Evolutionary conservation across 1,140 invertebrate genomes (phyloP), one percentile per base, ranked within the genome.

Genomic region (Chionoecetes opilio): DNA sequence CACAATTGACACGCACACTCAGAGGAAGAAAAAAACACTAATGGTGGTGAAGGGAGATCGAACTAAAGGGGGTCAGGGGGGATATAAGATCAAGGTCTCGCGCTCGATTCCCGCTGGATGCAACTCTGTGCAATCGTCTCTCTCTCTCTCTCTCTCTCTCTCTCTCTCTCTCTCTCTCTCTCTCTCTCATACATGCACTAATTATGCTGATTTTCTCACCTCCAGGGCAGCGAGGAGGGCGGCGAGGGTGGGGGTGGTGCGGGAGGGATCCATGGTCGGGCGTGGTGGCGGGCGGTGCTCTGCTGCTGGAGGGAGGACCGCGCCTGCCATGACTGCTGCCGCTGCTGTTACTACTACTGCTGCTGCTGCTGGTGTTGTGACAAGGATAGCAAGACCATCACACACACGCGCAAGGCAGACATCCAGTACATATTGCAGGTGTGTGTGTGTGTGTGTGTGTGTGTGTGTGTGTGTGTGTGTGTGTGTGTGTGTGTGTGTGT

Each of bases 391-490:
- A 75, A 75, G 26, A n/a, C n/a, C 11, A 34, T 63, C n/a, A 37
- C 82, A 29, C 35, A 84, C 92, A 85, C 82, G 32, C 82, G 92
- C 37, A 86, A 93, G 82, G 92, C 37, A 26, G 92, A 93, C 29
- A 93, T 93, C 9, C 92, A 93, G 37, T 93, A 93, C 5, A 86
- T 93, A 34, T 31, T 93, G n/a, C 92, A 93, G 92, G 92, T 93
- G 46, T n/a, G 37, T 29, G 2, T 31, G 85, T 35, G 0, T 38
- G 85, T 32, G 21, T 75, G 53, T 75, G 53, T 75, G 53, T 75
- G 53, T 75, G 53, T 75, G 53, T 75, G 53, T 75, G 53, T 75
- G 53, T 75, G 53, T 75, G 63, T 75, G 63, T 75, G 63, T 17
- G 21, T n/a, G 63, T 75, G 63, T 75, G 63, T 75, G 63, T 75